A percentile compares a stretch with the other conserved stretches of the same genome.
Evolutionary conservation across 2,888 invertebrate genomes (phyloP).

Genomic region (Sthenelais limicola): DNA sequence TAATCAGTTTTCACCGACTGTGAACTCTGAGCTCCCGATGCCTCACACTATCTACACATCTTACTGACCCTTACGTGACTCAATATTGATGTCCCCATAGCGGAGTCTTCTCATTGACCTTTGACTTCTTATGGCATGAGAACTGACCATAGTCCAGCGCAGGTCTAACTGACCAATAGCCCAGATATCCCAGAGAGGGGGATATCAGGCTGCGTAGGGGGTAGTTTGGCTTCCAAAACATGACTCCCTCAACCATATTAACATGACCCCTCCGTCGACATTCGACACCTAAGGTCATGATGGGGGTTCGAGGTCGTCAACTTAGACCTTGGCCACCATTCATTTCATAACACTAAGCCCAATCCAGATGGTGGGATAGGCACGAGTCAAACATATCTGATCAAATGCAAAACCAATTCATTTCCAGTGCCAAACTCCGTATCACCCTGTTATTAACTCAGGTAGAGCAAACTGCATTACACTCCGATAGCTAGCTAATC

Average conservation of each 20-base stretch:
- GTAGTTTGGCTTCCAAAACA: neutral
- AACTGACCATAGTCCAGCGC: slow-evolving; percentile 27
- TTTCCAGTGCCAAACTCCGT: too few species aligned
- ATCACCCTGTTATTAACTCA: too few species aligned
- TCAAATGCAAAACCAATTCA: too few species aligned
- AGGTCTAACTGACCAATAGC: neutral
- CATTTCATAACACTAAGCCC: slow-evolving; percentile 4
- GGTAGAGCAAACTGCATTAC: too few species aligned
- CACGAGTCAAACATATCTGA: too few species aligned
- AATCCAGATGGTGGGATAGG: too few species aligned
- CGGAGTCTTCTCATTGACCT: slow-evolving; percentile 21
- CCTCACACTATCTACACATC: neutral
- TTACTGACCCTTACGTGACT: slow-evolving; percentile 18
- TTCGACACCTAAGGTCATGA: slow-evolving; percentile 29
- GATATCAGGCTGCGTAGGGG: neutral
- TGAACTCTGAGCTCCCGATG: neutral
- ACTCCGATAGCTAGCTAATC: too few species aligned
- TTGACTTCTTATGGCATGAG: slow-evolving; percentile 18
- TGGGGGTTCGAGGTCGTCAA: slow-evolving; percentile 10
- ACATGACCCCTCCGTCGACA: slow-evolving; percentile 19
- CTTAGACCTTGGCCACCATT: slow-evolving; percentile 20
- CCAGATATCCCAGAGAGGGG: slow-evolving; percentile 15
- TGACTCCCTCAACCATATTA: neutral
- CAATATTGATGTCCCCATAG: slow-evolving; percentile 7
- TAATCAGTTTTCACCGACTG: neutral